Base-by-base conservation (phyloP, 1,140 invertebrate genomes). In the Ephestia elutella region DNA sequence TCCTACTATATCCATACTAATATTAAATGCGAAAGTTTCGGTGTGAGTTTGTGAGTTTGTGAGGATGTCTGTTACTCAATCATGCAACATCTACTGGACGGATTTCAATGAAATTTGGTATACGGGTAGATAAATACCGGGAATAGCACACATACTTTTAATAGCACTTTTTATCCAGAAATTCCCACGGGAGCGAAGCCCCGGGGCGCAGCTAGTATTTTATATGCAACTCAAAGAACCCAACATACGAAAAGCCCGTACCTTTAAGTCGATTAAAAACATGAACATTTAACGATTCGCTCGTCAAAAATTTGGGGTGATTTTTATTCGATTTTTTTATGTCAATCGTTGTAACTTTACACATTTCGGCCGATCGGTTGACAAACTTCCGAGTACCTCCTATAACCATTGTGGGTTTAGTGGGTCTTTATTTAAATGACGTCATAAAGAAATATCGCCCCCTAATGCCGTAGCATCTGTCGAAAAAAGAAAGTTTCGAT, bases 401-500 rank as follows among this genome's bases (percentile, higher is more conserved):
- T 66, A 70, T 67, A 75, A 74, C 69, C 71, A 72, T 71, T 76
- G 68, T 71, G 56, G 60, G 73, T 59, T 72, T 68, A 80, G 71
- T 72, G 78, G 73, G 70, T 81, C 78, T 78, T 85, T 85, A 85
- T 84, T 87, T 85, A 87, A 87, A 87, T 87, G 74, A 75, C 72
- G 67, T 67, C 80, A 85, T 87, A 87, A 87, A 87, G 79, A 84
- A 78, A 80, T 78, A 87, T 81, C 72, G 78, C 57, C 60, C 70
- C 71, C 68, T 78, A 85, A 87, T 82, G 81, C 80, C 73, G 71
- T 66, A 79, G 75, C 84, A 87, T 82, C 84, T 87, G 84, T 84
- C 75, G 81, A 79, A 78, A 78, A 68, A 83, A 25, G 21, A 25
- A 53, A 83, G 73, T 86, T 86, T 83, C 66, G 54, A 76, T 73